Evolutionary conservation across 2,888 invertebrate species (phyloP), one percentile per base, ranked within the genome.

Genomic region (Pachymerium ferrugineum): DNA sequence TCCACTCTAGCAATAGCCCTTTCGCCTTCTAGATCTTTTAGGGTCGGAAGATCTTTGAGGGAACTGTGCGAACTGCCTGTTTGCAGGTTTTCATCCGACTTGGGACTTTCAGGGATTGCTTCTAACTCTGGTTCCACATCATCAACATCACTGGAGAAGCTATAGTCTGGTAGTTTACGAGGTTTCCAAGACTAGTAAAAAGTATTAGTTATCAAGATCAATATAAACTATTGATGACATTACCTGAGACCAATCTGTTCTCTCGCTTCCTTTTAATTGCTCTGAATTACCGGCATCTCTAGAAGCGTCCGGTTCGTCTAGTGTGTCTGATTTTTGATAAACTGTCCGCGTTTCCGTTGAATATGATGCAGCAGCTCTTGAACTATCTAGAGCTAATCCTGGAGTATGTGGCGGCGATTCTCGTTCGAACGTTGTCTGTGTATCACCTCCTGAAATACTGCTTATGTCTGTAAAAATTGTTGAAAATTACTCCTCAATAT

Each of bases 41-140:
- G n/a, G n/a, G 62, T 25, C 1, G 62, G 62, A 6, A 62, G 28
- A 28, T 62, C 62, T n/a, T 62, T 62, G 2, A 62, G 28, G 12
- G 62, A 62, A 25, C 28, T 28, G 28, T 62, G 62, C 25, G 62
- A 62, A 62, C 62, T 62, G 3, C 25, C 25, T 25, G n/a, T 12
- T 12, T 62, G 62, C 10, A 62, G 10, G 25, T 62, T 62, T 28
- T 62, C 62, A 91, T 93, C 80, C 8, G 91, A 89, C 83, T 93
- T 91, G 12, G 82, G 80, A 81, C 92, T 93, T 85, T 94, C 94
- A 14, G 93, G 93, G 80, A 94, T 94, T 74, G 92, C 93, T 75
- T 92, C 92, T 78, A 94, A 84, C 82, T 94, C 94, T 73, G 92
- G 92, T 83, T 94, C 94, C 1, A 91, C 90, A 77, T 93, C 93